phyloP scores from a whole-genome alignment of 2,797 vertebrate species.

The Acipenser transmontanus region DNA sequence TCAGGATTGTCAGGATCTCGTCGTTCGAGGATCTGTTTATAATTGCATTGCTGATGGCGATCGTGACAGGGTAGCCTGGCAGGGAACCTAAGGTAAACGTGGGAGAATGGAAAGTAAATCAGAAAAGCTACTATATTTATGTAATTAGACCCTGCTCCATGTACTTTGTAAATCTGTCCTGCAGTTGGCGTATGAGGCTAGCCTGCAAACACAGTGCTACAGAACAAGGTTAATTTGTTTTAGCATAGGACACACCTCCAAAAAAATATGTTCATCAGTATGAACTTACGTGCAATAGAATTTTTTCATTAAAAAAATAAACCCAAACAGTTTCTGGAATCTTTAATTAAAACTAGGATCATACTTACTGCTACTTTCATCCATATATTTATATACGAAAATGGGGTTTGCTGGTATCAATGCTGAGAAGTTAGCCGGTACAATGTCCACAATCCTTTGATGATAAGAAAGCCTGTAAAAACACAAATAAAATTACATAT shows the following conservation, averaged over 20 bases:
- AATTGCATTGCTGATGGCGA: conserved; percentile 79
- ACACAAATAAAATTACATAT: too few relatives aligned
- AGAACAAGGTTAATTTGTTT: too few relatives aligned
- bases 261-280: too few relatives aligned
- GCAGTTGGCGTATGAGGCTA: too few relatives aligned
- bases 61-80: conserved; percentile 76
- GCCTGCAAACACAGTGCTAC: too few relatives aligned
- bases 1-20: conserved; percentile 85
- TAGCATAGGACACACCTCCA: neutral
- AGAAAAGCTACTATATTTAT: too few relatives aligned
- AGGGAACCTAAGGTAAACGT: conserved; percentile 65
- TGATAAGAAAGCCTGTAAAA: conserved; percentile 85
- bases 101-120: neutral
- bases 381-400: conserved; percentile 81
- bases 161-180: too few relatives aligned
- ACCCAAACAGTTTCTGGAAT: neutral
- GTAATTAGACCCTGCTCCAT: too few relatives aligned
- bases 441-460: conserved; percentile 89
- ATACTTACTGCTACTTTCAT: conserved; percentile 81
- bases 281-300: too few relatives aligned
- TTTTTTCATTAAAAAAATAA: neutral
- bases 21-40: conserved; percentile 90
- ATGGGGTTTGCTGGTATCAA: conserved; percentile 82
- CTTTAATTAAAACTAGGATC: neutral
- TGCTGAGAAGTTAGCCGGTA: conserved; percentile 82